Conservation (phyloP, 2,113 vertebrate genomes). For the Puffinus mauretanicus region DNA sequence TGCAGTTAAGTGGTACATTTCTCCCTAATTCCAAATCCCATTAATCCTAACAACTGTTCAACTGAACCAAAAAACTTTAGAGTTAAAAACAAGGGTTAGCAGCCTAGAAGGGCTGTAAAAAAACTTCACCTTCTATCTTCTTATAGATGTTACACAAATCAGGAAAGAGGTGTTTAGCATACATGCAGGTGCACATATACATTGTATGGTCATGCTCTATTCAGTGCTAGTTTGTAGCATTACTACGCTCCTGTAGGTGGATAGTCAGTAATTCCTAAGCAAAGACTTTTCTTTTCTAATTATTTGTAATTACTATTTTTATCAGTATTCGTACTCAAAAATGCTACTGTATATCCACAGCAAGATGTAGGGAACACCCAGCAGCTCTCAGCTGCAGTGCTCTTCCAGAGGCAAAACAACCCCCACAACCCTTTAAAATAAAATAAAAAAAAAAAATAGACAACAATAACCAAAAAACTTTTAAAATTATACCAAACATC, state of each 20-base stretch:
- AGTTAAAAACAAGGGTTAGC: neutral
- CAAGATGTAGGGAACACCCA: neutral
- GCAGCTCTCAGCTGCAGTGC: neutral
- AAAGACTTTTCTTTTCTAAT: neutral
- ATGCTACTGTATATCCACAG: neutral
- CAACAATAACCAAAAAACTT: neutral
- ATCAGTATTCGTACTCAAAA: neutral
- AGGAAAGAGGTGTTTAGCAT: neutral
- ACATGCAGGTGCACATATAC: neutral
- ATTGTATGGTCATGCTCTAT: accelerated
- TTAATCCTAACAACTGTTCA: neutral
- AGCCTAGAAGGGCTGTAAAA: neutral
- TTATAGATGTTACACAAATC: neutral
- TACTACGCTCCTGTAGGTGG: neutral
- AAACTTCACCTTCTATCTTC: neutral
- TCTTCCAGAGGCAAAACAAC: neutral
- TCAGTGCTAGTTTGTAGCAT: neutral
- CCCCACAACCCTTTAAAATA: neutral
- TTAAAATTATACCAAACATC: neutral
- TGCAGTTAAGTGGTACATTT: neutral
- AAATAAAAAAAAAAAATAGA: neutral
- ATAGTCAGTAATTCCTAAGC: neutral
- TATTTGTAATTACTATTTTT: neutral
- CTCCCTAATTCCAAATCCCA: neutral
- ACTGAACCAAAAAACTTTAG: neutral